These are phyloP conservation scores for Rhinopomastus cyanomelas DNA, from an alignment of 2,113 vertebrate species.

Conservation along the genomic window DNA sequence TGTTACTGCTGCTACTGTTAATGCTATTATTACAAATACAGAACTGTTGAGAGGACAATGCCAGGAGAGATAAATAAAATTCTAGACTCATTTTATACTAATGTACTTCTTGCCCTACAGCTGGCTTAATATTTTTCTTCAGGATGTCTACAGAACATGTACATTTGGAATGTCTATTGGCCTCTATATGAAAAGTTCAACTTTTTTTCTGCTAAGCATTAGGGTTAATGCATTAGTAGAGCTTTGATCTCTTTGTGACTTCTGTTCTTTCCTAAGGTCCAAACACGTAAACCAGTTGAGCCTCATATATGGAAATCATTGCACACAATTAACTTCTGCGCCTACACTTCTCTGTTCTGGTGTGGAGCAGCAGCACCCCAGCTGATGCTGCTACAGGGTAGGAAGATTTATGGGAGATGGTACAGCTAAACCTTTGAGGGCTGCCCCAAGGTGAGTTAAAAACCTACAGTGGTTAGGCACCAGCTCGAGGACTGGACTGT, in stretches of 20 bases:
- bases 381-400: accelerated
- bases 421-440: background rate
- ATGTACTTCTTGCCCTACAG: background rate
- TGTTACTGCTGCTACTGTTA: background rate
- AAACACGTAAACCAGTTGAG: background rate
- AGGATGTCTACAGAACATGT: background rate
- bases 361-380: background rate
- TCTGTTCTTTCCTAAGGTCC: background rate
- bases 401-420: background rate
- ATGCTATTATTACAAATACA: background rate
- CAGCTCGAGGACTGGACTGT: background rate
- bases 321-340: background rate
- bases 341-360: background rate
- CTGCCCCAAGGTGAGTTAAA: background rate
- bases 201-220: background rate
- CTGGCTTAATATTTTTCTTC: background rate
- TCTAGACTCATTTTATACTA: background rate
- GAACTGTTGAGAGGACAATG: background rate
- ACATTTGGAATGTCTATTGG: background rate
- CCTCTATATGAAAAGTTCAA: background rate
- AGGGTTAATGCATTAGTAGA: too few relatives aligned
- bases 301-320: background rate
- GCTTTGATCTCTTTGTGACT: background rate
- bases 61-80: too few relatives aligned
- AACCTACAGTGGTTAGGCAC: background rate